Evolutionary conservation across 2,888 invertebrate species (phyloP), one percentile per base, ranked within the genome.

Genomic region (Noctua pronuba): DNA sequence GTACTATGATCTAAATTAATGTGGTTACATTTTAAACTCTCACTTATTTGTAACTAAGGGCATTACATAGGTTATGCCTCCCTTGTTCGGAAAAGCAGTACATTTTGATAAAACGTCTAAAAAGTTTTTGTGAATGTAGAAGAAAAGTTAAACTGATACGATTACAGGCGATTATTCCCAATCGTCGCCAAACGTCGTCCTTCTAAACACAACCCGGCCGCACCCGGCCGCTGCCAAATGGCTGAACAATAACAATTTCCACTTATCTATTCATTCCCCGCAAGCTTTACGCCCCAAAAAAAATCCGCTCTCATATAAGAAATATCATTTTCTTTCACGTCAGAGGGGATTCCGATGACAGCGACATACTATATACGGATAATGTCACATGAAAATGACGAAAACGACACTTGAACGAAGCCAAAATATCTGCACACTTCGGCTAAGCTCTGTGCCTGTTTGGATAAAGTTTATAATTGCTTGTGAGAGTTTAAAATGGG

Each of bases 381-480:
- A 91, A 89, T 90, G 86, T 86, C 88, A 83, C 88, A 88, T 83
- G 88, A 90, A 90, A 89, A 89, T 91, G 90, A 91, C 86, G 85
- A 89, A 89, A 89, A 88, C 87, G 88, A 87, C 88, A 88, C 89
- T 89, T 85, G 65, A 79, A 66, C 77, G 66, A 64, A 46, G 58
- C 82, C 68, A 78, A 35, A 31, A 28, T 52, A 74, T 66, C 38
- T 21, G 8, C 41, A 58, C 85, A 64, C n/a, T 41, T 41, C 5
- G 1, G n/a, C 1, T 41, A 21, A 70, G 65, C 77, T 69, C 24
- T 87, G 83, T 55, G 18, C 0, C n/a, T n/a, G 18, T 78, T 31
- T 13, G 1, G 21, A 58, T 81, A 89, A 78, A 80, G 88, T 73
- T 79, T 66, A 84, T 80, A 87, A 71, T 86, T 55, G 79, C 68